Evolutionary conservation across 1,140 invertebrate genomes (phyloP), one percentile per base, ranked within the genome.

Genomic region (Pseudoatta argentina): DNA sequence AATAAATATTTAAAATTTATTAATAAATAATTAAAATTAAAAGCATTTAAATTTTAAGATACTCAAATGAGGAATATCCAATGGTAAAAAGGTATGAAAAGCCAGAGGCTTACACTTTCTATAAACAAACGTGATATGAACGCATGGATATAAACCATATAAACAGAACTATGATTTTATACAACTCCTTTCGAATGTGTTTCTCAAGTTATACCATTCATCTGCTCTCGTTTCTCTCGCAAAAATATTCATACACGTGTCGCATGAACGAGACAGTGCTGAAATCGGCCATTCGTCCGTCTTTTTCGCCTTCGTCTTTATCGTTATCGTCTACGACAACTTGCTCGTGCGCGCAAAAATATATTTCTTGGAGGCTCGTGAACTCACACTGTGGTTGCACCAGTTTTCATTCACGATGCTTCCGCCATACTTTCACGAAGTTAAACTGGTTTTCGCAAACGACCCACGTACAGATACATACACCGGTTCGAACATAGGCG

Each of bases 401-500:
- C 66, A 79, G 85, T 89, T 89, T 88, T 89, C 87, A 89, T 89
- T 83, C 85, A 61, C 85, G 64, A 64, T 69, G 63, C 57, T 71
- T 87, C 75, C 79, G 63, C 61, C 81, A 57, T 76, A 85, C 89
- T 87, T 87, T 79, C 89, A 73, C 88, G 55, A 77, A 27, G 85
- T 85, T 89, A 89, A 90, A 89, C 89, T 90, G 87, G 89, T 87
- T 90, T 79, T 72, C 88, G 66, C 71, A 73, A 83, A 57, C 64
- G 53, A 82, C 14, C 55, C 67, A 48, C 55, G 69, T 71, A 81
- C 8, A 78, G 39, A 44, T 48, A 14, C 21, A 30, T 30, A 48
- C 21, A 21, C 5, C 30, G n/a, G n/a, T 69, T 79, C 53, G 69
- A 12, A 63, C 34, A 73, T 72, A 82, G 27, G 51, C 51, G 30